Conservation (phyloP, 2,888 invertebrate species). For the Cosmorhoe ocellata region DNA sequence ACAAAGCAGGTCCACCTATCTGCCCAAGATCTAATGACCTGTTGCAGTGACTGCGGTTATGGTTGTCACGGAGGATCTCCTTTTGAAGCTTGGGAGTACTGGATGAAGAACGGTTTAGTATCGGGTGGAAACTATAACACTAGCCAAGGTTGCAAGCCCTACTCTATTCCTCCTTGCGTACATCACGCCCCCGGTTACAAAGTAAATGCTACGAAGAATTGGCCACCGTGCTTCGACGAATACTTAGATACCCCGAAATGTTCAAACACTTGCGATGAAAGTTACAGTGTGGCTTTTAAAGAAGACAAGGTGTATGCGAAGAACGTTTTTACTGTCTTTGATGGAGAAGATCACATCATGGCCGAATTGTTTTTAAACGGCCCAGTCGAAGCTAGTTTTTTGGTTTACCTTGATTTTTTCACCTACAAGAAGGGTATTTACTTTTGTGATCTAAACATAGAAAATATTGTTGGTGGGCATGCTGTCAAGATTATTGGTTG, state of each 20-base stretch:
- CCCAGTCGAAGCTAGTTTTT: conserved; percentile 95
- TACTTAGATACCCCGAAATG: conserved; percentile 91
- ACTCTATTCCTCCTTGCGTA: conserved; percentile 93
- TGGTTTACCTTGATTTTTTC: conserved; percentile 92
- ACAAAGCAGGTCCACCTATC: conserved; percentile 88
- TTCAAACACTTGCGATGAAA: conserved; percentile 83
- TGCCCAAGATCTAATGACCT: conserved; percentile 92
- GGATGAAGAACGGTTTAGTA: conserved; percentile 92
- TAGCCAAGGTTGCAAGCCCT: conserved; percentile 92
- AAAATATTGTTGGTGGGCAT: conserved; percentile 90
- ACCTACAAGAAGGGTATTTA: conserved; percentile 90
- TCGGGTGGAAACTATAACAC: conserved; percentile 92
- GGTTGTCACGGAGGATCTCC: conserved; percentile 92
- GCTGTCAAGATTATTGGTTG: conserved; percentile 94
- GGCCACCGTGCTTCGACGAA: conserved; percentile 86
- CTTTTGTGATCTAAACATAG: conserved; percentile 83
- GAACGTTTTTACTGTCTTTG: conserved; percentile 78
- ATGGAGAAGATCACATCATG: conserved; percentile 87
- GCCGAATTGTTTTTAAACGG: conserved; percentile 92
- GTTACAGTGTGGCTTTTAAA: conserved; percentile 86
- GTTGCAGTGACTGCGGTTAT: conserved; percentile 82
- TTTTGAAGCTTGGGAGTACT: conserved; percentile 93
- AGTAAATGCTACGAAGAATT: not conserved
- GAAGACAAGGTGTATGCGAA: conserved; percentile 90
- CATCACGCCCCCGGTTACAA: conserved; percentile 66